Evolutionary conservation across 1,140 invertebrate genomes (phyloP).

Genomic region (Orius insidiosus): DNA sequence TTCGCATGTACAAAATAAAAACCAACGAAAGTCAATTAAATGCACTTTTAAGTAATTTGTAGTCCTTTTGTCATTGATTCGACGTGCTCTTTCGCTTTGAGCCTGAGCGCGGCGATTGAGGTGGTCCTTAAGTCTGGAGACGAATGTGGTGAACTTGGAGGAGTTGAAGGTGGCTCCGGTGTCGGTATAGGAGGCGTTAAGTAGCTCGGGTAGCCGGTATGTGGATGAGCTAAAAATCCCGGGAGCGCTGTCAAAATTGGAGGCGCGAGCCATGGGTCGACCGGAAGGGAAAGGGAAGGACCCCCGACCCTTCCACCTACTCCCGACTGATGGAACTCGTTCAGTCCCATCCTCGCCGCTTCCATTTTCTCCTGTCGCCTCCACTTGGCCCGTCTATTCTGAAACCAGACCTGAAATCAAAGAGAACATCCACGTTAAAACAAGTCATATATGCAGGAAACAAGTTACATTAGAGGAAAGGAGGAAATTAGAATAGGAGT

Average conservation of each 20-base stretch:
- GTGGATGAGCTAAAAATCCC: slow-evolving; percentile 70
- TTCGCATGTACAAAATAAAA: too few relatives aligned
- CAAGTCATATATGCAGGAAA: slow-evolving; percentile 1
- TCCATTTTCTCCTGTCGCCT: slow-evolving; percentile 86
- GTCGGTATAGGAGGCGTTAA: slow-evolving; percentile 51
- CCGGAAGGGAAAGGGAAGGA: slow-evolving; percentile 51
- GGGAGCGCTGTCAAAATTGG: slow-evolving; percentile 64
- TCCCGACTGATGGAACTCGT: slow-evolving; percentile 47
- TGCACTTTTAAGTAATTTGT: slow-evolving; percentile 34
- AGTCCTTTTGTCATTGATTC: slow-evolving; percentile 76
- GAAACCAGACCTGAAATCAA: slow-evolving; percentile 77
- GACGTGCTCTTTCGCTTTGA: slow-evolving; percentile 84
- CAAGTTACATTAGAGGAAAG: neutral
- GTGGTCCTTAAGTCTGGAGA: slow-evolving; percentile 43
- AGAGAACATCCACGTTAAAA: slow-evolving; percentile 12
- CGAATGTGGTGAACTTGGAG: slow-evolving; percentile 27
- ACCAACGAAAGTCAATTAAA: neutral
- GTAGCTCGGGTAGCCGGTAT: slow-evolving; percentile 74
- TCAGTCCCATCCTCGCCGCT: slow-evolving; percentile 63
- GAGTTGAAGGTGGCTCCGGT: slow-evolving; percentile 16
- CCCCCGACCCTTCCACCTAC: slow-evolving; percentile 35
- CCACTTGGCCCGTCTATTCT: slow-evolving; percentile 84
- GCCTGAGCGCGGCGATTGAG: slow-evolving; percentile 72
- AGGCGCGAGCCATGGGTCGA: slow-evolving; percentile 75
- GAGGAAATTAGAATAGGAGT: neutral